Base-by-base conservation (phyloP, 2,888 invertebrate species). In the Thelaira solivaga region DNA sequence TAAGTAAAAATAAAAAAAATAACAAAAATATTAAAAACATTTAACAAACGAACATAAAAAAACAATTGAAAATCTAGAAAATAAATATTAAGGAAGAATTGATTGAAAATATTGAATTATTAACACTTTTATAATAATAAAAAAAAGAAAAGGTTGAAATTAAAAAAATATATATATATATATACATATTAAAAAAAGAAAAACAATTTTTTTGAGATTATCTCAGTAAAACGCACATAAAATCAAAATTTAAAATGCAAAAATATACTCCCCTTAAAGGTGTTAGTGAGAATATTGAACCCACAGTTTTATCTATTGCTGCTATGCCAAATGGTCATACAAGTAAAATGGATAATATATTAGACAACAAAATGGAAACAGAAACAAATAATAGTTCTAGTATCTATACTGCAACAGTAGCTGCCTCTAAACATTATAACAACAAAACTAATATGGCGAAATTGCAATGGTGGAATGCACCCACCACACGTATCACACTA, bases 391-490 rank as follows among this genome's bases (percentile, higher is more conserved):
- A 62, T 29, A 29, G 20, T 11, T 22, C 22, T 24, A 29, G 22
- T 43, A n/a, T 59, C 13, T 11, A 34, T 31, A 10, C 55, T 11
- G 24, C 34, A 7, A 20, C 65, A n/a, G 16, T 36, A 16, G 53
- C 45, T 16, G 49, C 49, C 11, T 43, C 43, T 2, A 59, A 73
- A 59, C 69, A 74, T 16, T 84, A 83, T 41, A 84, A 79, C 5
- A 84, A 83, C 10, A 86, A 85, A 72, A 85, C 81, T 13, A 86
- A 85, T 74, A 45, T 81, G 3, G 79, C 86, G 1, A 86, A 86
- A 79, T 78, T 86, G 3, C 83, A 84, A 55, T 86, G 86, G 86
- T 86, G 86, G 86, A 81, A 86, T 72, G 82, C 86, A 2, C 82
- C 85, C 2, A 72, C 81, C 45, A 75, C 80, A 2, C 67, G 51